phyloP scores from a whole-genome alignment of 2,888 invertebrate species.

The Mechanitis messenoides region DNA sequence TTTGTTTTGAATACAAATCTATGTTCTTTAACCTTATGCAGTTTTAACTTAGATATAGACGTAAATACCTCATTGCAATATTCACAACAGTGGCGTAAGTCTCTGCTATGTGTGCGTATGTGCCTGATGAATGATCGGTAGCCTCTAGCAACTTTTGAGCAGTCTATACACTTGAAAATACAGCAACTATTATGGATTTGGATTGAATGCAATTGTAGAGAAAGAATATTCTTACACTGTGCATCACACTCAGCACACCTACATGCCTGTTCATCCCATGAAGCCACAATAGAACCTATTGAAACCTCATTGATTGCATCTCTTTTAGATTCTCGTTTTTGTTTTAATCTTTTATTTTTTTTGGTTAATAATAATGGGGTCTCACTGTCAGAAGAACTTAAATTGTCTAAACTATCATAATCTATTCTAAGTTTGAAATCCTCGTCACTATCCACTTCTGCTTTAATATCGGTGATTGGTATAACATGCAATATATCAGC shows the following conservation, averaged over 20 bases:
- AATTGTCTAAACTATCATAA: constrained; percentile 38
- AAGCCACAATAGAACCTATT: constrained; percentile 21
- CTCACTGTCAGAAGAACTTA: constrained; percentile 55
- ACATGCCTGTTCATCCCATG: constrained; percentile 63
- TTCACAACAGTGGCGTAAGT: constrained; percentile 59
- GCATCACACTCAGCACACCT: constrained; percentile 63
- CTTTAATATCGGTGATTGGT: constrained; percentile 40
- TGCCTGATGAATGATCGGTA: constrained; percentile 57
- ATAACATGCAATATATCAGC: constrained; percentile 34
- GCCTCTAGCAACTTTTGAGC: constrained; percentile 49
- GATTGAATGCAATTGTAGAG: constrained; percentile 56
- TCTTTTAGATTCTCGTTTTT: constrained; percentile 21
- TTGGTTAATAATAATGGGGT: constrained; percentile 47
- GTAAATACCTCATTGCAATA: constrained; percentile 54
- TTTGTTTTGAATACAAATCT: constrained; percentile 36
- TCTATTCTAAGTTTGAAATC: constrained; percentile 31
- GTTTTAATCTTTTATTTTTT: constrained; percentile 43
- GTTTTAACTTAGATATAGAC: constrained; percentile 44
- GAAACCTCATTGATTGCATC: constrained; percentile 25
- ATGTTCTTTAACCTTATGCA: constrained; percentile 47
- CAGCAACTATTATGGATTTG: constrained; percentile 63
- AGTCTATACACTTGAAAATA: constrained; percentile 60
- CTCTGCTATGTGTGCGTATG: constrained; percentile 53
- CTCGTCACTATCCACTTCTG: constrained; percentile 42
- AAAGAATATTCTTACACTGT: constrained; percentile 56